Evolutionary conservation across 2,888 invertebrate genomes (phyloP).

Genomic region (Pegoplata infirma): DNA sequence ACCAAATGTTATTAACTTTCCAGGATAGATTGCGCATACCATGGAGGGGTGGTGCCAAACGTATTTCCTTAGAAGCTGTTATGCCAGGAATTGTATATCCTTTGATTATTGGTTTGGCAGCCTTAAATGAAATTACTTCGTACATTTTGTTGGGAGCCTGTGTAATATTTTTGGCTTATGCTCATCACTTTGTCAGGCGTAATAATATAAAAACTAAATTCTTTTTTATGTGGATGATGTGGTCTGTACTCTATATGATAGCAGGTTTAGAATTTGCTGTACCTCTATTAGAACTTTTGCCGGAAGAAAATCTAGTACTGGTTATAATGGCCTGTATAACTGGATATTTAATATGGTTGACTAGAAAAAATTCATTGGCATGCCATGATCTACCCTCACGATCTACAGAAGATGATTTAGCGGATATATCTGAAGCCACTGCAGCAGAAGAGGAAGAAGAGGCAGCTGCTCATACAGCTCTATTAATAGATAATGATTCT

Average conservation of each 20-base stretch:
- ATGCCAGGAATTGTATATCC: conserved; percentile 79
- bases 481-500: conserved; percentile 69
- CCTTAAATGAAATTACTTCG: conserved; percentile 77
- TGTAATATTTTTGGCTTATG: conserved; percentile 70
- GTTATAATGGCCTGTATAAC: conserved; percentile 73
- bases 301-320: conserved; percentile 82
- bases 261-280: conserved; percentile 87
- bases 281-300: conserved; percentile 84
- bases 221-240: conserved; percentile 86
- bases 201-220: conserved; percentile 82
- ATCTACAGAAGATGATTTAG: conserved; percentile 72
- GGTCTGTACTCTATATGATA: conserved; percentile 83
- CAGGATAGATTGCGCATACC: conserved; percentile 81
- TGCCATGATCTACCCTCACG: conserved; percentile 72
- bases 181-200: conserved; percentile 69
- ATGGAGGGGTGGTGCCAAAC: conserved; percentile 81
- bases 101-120: conserved; percentile 78
- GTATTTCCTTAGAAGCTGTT: conserved; percentile 79
- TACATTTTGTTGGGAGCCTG: conserved; percentile 72
- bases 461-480: conserved; percentile 68
- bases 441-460: conserved; percentile 75
- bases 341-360: conserved; percentile 70
- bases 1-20: conserved; percentile 78
- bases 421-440: conserved; percentile 72
- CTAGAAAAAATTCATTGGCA: conserved; percentile 70